A percentile compares a stretch with the other conserved stretches of the same genome.
Conservation (phyloP, 2,888 invertebrate genomes). For the Megaustenia siamemsis region DNA sequence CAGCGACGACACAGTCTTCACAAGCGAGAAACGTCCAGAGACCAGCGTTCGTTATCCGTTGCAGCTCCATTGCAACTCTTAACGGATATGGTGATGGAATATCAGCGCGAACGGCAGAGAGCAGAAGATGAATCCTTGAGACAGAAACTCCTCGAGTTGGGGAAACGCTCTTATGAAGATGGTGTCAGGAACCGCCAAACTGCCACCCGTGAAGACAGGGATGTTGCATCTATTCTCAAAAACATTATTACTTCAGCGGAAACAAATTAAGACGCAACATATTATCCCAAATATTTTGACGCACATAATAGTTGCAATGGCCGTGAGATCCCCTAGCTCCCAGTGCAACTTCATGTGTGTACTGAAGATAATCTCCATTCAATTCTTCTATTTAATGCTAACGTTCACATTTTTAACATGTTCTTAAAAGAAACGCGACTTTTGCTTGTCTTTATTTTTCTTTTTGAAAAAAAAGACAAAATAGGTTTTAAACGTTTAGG, state of each 20-base stretch:
- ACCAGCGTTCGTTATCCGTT: background rate
- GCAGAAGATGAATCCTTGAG: background rate
- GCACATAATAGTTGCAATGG: too few species aligned
- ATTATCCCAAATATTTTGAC: too few species aligned
- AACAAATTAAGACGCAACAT: background rate
- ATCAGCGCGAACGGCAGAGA: background rate
- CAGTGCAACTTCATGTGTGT: too few species aligned
- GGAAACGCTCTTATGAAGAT: background rate
- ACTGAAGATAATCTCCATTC: too few species aligned
- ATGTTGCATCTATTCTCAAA: background rate
- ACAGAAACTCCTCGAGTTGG: background rate
- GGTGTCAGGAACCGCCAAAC: too few species aligned
- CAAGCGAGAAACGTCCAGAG: background rate
- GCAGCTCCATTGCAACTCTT: background rate
- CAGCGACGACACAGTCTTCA: background rate
- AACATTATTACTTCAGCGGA: background rate
- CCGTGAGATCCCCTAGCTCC: too few species aligned
- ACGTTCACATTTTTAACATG: too few species aligned
- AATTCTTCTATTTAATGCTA: too few species aligned
- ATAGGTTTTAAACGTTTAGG: too few species aligned
- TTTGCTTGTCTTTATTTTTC: too few species aligned
- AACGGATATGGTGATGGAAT: background rate
- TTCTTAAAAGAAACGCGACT: too few species aligned
- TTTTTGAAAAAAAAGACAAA: too few species aligned
- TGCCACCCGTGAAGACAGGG: background rate